A percentile compares a stretch with the other conserved stretches of the same genome.
Conservation (phyloP, 2,113 vertebrate species). For the Sinocyclocheilus grahami region DNA sequence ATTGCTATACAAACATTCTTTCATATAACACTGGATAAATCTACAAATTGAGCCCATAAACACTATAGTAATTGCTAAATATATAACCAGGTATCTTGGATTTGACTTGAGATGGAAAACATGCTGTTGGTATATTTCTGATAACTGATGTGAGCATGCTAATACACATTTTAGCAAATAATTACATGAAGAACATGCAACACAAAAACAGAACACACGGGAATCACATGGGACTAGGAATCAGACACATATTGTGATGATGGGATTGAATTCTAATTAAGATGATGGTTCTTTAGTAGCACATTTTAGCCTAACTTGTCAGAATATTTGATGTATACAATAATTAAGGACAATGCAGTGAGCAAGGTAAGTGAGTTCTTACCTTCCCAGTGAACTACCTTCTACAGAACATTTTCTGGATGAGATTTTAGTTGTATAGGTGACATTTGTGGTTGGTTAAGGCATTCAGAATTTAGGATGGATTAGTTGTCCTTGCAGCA, state of each 20-base stretch:
- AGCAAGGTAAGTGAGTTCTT: slow-evolving; percentile 37
- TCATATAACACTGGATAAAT: not conserved
- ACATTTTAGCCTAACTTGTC: not conserved
- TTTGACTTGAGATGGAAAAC: not conserved
- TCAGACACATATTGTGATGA: slow-evolving; percentile 39
- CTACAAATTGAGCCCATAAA: not conserved
- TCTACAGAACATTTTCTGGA: slow-evolving; percentile 16
- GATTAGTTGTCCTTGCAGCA: slow-evolving; percentile 35
- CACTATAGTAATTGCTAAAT: not conserved
- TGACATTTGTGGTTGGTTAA: slow-evolving; percentile 40
- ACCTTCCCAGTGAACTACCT: slow-evolving; percentile 41
- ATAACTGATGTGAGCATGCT: not conserved
- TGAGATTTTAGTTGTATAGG: slow-evolving; percentile 18
- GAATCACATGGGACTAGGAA: slow-evolving; percentile 22
- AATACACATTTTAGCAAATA: not conserved
- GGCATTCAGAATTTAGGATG: slow-evolving; percentile 46
- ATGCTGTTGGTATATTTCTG: slow-evolving; percentile 13
- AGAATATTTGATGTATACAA: slow-evolving; percentile 1
- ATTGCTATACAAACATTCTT: not conserved
- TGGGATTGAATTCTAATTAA: slow-evolving; percentile 34
- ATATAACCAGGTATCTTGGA: not conserved
- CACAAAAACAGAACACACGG: slow-evolving; percentile 38
- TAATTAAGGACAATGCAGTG: slow-evolving; percentile 22
- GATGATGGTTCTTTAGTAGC: slow-evolving; percentile 16
- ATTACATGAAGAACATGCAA: slow-evolving; percentile 36